Percentiles rank a stretch among this genome's conserved stretches.
These are phyloP conservation scores for Drosophila paramelanica DNA, from an alignment of 2,888 invertebrate genomes.

Conservation along the genomic window DNA sequence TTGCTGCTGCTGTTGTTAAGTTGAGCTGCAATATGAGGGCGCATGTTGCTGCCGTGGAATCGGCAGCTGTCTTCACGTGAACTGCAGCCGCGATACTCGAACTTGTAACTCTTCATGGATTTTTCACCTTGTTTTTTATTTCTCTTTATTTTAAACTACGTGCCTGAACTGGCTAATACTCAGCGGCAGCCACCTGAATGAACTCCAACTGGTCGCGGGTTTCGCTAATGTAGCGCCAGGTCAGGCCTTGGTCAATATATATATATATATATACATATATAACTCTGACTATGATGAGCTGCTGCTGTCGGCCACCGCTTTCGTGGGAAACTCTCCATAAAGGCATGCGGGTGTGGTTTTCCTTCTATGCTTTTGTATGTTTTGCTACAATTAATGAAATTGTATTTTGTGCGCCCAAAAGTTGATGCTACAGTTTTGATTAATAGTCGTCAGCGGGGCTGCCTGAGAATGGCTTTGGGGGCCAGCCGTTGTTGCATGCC, in stretches of 20 bases:
- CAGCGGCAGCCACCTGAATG: slow-evolving; percentile 44
- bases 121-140: slow-evolving; percentile 56
- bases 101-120: slow-evolving; percentile 56
- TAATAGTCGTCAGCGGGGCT: slow-evolving; percentile 60
- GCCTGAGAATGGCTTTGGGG: slow-evolving; percentile 59
- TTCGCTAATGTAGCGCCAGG: slow-evolving; percentile 67
- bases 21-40: slow-evolving; percentile 71
- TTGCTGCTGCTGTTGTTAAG: slow-evolving; percentile 22
- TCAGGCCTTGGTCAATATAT: slow-evolving; percentile 53
- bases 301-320: slow-evolving; percentile 38
- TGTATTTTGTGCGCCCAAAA: slow-evolving; percentile 48
- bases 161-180: slow-evolving; percentile 71
- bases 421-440: slow-evolving; percentile 65
- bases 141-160: slow-evolving; percentile 58
- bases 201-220: slow-evolving; percentile 30
- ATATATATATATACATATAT: background rate
- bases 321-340: slow-evolving; percentile 82
- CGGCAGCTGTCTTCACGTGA: slow-evolving; percentile 65
- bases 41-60: slow-evolving; percentile 63
- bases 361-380: slow-evolving; percentile 49
- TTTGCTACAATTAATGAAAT: slow-evolving; percentile 80
- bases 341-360: slow-evolving; percentile 83
- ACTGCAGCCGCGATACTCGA: slow-evolving; percentile 63
- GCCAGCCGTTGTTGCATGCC: slow-evolving; percentile 47
- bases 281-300: slow-evolving; percentile 28